These are phyloP conservation scores for Arenicola marina DNA, from an alignment of 2,888 invertebrate species.

Conservation along the genomic window DNA sequence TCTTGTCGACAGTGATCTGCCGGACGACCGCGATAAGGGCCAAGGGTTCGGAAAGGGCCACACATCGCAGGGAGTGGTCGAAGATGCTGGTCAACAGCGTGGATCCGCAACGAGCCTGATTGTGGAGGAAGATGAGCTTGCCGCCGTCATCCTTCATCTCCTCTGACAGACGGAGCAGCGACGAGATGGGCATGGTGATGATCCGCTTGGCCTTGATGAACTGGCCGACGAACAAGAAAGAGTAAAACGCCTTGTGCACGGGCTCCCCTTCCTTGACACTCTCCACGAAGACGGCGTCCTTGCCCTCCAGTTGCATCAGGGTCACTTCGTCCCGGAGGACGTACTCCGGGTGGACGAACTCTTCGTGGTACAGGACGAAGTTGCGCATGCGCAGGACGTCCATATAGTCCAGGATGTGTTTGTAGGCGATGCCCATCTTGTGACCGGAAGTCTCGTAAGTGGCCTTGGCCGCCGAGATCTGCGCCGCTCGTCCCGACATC, in stretches of 20 bases:
- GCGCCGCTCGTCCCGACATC: too few species aligned
- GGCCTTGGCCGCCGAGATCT: too few species aligned
- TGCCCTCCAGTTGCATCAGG: neutral
- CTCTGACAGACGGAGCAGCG: neutral
- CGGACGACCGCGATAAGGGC: neutral
- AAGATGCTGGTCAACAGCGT: constrained; percentile 2
- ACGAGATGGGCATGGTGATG: neutral
- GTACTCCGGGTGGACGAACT: constrained; percentile 1
- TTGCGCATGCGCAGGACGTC: neutral
- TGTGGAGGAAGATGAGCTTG: neutral
- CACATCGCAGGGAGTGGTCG: neutral
- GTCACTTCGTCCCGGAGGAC: constrained; percentile 1
- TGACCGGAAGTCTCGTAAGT: neutral
- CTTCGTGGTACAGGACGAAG: neutral
- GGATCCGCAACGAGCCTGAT: neutral
- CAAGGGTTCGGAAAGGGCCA: neutral
- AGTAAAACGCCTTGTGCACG: neutral
- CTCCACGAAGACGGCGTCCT: neutral
- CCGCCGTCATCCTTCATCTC: neutral
- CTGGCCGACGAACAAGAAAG: neutral
- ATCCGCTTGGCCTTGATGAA: neutral
- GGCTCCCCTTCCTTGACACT: neutral
- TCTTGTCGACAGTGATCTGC: neutral
- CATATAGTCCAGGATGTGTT: neutral
- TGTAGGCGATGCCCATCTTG: neutral